Conservation (phyloP, 2,888 invertebrate genomes). For the Dichetophora obliterata region DNA sequence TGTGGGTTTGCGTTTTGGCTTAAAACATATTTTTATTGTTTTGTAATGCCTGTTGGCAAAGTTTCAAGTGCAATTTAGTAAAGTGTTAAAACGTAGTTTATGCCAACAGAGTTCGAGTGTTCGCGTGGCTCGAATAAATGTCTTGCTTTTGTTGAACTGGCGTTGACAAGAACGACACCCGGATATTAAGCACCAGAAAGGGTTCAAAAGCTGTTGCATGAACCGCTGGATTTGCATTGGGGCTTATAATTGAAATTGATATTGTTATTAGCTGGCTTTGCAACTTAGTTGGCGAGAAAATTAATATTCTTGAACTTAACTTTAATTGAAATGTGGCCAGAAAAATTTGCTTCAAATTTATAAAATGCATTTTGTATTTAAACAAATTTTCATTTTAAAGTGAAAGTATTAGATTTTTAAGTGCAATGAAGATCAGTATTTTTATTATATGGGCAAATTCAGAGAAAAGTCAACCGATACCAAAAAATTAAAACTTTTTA, state of each 20-base stretch:
- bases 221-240: neutral
- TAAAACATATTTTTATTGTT: constrained; percentile 26
- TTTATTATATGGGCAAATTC: no score
- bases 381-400: no score
- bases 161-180: no score
- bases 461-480: no score
- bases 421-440: no score
- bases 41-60: constrained; percentile 10
- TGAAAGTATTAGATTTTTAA: no score
- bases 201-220: neutral
- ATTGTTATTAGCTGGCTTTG: constrained; percentile 15
- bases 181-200: no score
- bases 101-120: constrained; percentile 1
- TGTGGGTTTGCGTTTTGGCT: constrained; percentile 16
- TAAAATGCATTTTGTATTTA: no score
- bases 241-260: constrained; percentile 26
- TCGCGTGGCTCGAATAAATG: constrained; percentile 5
- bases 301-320: neutral
- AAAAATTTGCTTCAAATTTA: no score
- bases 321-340: no score
- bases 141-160: neutral
- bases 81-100: constrained; percentile 6
- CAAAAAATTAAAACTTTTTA: no score
- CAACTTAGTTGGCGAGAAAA: neutral
- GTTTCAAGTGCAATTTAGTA: constrained; percentile 19